phyloP scores from a whole-genome alignment of 2,888 invertebrate species.

The Andrena dorsata region DNA sequence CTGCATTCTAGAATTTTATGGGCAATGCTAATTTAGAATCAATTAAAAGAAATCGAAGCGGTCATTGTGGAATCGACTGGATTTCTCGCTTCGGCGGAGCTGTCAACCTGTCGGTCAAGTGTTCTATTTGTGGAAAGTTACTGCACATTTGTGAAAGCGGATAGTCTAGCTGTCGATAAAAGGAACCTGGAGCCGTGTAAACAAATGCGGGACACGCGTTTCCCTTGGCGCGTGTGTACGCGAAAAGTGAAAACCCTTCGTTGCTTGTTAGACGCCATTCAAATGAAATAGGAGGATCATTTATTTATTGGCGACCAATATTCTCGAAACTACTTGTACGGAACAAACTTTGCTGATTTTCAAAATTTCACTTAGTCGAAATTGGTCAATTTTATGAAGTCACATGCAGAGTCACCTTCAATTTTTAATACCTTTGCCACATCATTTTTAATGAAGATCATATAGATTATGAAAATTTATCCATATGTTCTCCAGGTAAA shows the following conservation, averaged over 20 bases:
- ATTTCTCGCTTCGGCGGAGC: conserved; percentile 12
- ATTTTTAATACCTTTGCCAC: too few relatives aligned
- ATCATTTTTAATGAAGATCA: too few relatives aligned
- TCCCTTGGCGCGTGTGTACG: conserved; percentile 20
- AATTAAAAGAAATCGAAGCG: conserved; percentile 27
- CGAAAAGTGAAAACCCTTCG: neutral
- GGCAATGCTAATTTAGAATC: neutral
- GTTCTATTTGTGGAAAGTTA: conserved; percentile 66
- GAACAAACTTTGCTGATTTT: neutral
- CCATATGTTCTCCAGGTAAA: too few relatives aligned
- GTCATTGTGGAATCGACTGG: conserved; percentile 16
- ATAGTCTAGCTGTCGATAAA: conserved; percentile 59
- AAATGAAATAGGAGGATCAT: neutral
- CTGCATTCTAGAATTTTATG: neutral
- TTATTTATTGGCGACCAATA: neutral
- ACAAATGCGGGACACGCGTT: conserved; percentile 58
- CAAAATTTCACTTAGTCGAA: neutral
- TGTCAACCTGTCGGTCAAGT: conserved; percentile 54
- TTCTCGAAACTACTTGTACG: neutral
- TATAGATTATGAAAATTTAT: too few relatives aligned
- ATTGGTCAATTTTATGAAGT: too few relatives aligned
- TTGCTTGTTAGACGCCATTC: neutral
- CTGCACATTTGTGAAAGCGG: conserved; percentile 65
- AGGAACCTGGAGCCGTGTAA: conserved; percentile 55
- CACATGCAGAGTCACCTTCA: too few relatives aligned